Evolutionary conservation across 2,888 invertebrate genomes (phyloP).

Genomic region (Lycia hirtaria): DNA sequence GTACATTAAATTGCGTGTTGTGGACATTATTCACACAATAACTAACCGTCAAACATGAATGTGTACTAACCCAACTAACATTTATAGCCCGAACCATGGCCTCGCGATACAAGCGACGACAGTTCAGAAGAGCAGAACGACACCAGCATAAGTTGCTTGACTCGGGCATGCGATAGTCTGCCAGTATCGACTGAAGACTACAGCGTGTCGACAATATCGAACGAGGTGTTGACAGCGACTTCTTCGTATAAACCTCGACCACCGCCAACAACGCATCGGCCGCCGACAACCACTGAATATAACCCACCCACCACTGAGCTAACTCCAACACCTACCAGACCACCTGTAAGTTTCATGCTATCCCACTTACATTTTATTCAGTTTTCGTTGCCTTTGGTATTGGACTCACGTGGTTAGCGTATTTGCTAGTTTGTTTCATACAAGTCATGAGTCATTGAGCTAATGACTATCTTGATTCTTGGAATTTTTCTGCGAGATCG

Average conservation of each 20-base stretch:
- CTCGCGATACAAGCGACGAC: constrained; percentile 7
- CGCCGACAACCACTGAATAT: constrained; percentile 2
- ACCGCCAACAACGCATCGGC: constrained; percentile 1
- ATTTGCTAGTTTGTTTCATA: no score
- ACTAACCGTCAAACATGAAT: background rate
- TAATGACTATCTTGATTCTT: no score
- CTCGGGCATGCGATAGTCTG: no score
- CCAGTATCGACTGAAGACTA: constrained; percentile 1
- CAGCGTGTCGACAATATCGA: constrained; percentile 14
- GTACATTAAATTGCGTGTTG: background rate
- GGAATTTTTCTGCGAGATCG: no score
- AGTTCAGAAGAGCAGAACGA: constrained; percentile 34
- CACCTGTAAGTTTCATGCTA: constrained; percentile 22
- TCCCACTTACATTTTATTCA: background rate
- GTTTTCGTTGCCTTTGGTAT: no score
- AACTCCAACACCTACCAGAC: constrained; percentile 14
- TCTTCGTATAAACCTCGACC: constrained; percentile 9
- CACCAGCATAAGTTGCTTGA: no score
- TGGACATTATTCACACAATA: constrained; percentile 2
- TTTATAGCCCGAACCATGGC: constrained; percentile 34
- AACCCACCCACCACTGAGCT: constrained; percentile 3
- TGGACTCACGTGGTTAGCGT: no score
- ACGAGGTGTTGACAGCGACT: constrained; percentile 14
- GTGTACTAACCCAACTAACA: constrained; percentile 44
- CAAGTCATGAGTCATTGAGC: no score